phyloP scores from a whole-genome alignment of 2,113 vertebrate genomes.

The Anolis sagrei region DNA sequence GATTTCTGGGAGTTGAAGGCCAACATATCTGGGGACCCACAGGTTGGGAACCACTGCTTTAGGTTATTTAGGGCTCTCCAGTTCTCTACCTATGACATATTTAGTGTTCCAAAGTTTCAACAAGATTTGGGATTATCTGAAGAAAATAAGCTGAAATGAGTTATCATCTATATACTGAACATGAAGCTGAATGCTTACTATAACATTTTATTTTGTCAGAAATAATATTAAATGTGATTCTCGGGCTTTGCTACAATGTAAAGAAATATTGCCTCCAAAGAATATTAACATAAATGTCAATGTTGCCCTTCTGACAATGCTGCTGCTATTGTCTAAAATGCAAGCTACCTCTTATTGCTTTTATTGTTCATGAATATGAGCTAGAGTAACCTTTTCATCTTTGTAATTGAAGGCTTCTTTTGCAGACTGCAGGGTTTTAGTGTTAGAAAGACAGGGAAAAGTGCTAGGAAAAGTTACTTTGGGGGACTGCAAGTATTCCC shows the following conservation, averaged over 20 bases:
- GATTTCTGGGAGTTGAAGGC: no score
- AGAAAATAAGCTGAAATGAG: no score
- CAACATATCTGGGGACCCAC: no score
- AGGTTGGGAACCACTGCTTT: no score
- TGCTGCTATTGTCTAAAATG: conserved; percentile 9
- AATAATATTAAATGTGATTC: background rate
- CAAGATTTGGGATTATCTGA: no score
- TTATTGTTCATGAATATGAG: conserved; percentile 3
- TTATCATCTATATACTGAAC: background rate
- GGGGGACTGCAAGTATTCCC: no score
- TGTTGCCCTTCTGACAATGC: conserved; percentile 3
- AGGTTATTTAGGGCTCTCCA: no score
- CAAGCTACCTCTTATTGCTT: conserved; percentile 28
- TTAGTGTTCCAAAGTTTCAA: no score
- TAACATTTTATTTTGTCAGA: background rate
- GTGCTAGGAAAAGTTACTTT: no score
- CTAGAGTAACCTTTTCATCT: conserved; percentile 3
- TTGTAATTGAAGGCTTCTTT: background rate
- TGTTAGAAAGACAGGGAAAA: background rate
- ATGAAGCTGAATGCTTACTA: rapidly evolving
- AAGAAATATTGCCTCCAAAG: background rate
- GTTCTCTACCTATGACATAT: no score
- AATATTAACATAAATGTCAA: conserved; percentile 3
- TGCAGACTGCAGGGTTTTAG: background rate
- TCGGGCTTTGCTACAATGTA: background rate